Evolutionary conservation across 2,113 vertebrate genomes (phyloP).

Genomic region (Syrmaticus mikado): DNA sequence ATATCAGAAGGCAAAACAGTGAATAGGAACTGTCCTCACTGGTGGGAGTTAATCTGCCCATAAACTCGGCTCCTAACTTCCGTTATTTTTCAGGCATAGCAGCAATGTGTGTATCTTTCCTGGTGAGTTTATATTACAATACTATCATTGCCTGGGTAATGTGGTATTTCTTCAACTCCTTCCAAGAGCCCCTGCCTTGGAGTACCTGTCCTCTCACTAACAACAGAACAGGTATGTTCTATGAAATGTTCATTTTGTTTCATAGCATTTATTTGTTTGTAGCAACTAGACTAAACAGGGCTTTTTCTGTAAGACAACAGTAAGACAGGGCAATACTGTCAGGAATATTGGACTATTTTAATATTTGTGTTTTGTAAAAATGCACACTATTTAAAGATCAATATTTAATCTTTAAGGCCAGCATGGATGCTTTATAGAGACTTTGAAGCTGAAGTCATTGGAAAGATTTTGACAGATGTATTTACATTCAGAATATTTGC

Average conservation of each 20-base stretch:
- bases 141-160: slow-evolving; percentile 93
- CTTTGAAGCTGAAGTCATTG: neutral
- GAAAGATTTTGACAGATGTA: neutral
- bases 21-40: neutral
- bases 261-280: neutral
- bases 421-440: neutral
- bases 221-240: slow-evolving; percentile 82
- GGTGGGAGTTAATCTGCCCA: neutral
- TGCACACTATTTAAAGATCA: neutral
- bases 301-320: neutral
- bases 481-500: neutral
- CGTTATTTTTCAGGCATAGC: slow-evolving; percentile 80
- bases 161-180: slow-evolving; percentile 99
- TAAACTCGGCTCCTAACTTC: neutral
- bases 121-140: slow-evolving; percentile 91
- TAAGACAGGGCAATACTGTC: neutral
- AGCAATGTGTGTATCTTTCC: slow-evolving; percentile 89
- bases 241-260: neutral
- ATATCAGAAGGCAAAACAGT: neutral
- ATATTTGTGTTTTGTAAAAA: neutral
- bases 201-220: slow-evolving; percentile 82
- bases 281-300: neutral
- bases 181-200: slow-evolving; percentile 93
- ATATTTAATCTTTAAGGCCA: neutral
- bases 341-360: neutral